Evolutionary conservation across 1,140 invertebrate species (phyloP).

Genomic region (Cylas formicarius): DNA sequence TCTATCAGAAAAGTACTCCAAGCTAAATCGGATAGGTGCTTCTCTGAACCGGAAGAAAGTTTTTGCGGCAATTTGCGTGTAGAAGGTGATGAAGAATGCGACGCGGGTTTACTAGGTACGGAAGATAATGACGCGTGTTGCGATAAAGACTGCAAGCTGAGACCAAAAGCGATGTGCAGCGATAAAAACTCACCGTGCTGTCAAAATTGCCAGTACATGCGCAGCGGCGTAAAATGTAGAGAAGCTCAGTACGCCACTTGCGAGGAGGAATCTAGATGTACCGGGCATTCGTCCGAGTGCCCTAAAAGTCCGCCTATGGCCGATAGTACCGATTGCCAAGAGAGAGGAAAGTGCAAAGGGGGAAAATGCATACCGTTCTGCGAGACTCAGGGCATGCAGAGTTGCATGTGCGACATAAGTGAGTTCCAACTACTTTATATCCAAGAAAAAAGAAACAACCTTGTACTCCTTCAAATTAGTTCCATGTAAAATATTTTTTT

Average conservation of each 20-base stretch:
- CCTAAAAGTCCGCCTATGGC: conserved; percentile 78
- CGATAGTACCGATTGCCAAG: conserved; percentile 79
- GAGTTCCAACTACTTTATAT: too few relatives aligned
- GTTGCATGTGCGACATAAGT: conserved; percentile 93
- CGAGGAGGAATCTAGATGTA: conserved; percentile 77
- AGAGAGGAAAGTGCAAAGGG: conserved; percentile 75
- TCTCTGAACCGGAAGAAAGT: conserved; percentile 88
- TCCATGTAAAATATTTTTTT: too few relatives aligned
- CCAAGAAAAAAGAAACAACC: too few relatives aligned
- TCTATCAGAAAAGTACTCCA: conserved; percentile 88
- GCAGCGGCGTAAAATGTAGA: conserved; percentile 70
- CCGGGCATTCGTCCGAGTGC: conserved; percentile 62
- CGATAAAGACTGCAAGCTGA: conserved; percentile 84
- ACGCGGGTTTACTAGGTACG: conserved; percentile 84
- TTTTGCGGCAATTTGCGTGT: conserved; percentile 91
- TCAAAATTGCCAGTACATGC: conserved; percentile 79
- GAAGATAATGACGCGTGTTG: conserved; percentile 89
- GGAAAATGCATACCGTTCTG: conserved; percentile 89
- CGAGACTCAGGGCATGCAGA: conserved; percentile 83
- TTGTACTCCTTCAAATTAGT: too few relatives aligned
- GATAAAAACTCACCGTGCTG: conserved; percentile 95
- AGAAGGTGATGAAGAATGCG: conserved; percentile 91
- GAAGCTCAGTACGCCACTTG: conserved; percentile 84
- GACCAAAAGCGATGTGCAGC: conserved; percentile 80
- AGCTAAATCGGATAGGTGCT: conserved; percentile 85